These are phyloP conservation scores for Halesus radiatus DNA, from an alignment of 1,140 invertebrate species.

Conservation along the genomic window DNA sequence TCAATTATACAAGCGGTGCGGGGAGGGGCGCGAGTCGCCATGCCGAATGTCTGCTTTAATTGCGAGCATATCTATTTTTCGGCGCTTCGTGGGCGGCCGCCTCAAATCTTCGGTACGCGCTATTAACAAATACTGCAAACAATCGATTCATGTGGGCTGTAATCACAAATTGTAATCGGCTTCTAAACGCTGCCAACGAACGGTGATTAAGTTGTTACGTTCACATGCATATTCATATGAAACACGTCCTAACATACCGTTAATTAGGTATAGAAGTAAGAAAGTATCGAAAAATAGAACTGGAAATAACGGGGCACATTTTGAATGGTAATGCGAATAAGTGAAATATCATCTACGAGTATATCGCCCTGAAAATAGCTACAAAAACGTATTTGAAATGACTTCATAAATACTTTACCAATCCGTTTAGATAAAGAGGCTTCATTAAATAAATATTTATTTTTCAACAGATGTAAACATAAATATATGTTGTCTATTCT, in stretches of 20 bases:
- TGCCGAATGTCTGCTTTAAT: slow-evolving; percentile 29
- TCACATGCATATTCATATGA: slow-evolving; percentile 28
- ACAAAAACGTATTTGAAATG: too few species aligned
- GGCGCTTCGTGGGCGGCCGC: slow-evolving; percentile 24
- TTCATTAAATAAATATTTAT: too few species aligned
- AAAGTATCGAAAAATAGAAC: background rate
- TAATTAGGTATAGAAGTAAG: background rate
- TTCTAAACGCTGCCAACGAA: background rate
- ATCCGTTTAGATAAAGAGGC: too few species aligned
- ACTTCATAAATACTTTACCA: too few species aligned
- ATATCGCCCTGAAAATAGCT: too few species aligned
- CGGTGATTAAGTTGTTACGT: slow-evolving; percentile 18
- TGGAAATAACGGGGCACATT: background rate
- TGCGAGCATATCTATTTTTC: slow-evolving; percentile 34
- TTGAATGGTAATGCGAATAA: too few species aligned
- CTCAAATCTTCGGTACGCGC: background rate
- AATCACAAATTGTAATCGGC: slow-evolving; percentile 27
- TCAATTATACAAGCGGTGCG: slow-evolving; percentile 24
- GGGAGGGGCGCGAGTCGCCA: background rate
- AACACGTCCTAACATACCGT: background rate
- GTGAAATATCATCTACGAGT: too few species aligned
- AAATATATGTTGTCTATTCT: too few species aligned
- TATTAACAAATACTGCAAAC: slow-evolving; percentile 37
- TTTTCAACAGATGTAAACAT: too few species aligned
- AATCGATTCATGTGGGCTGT: slow-evolving; percentile 21